A percentile compares a stretch with the other conserved stretches of the same genome.
phyloP scores from a whole-genome alignment of 2,888 invertebrate species.

The Caenorhabditis macrosperma region DNA sequence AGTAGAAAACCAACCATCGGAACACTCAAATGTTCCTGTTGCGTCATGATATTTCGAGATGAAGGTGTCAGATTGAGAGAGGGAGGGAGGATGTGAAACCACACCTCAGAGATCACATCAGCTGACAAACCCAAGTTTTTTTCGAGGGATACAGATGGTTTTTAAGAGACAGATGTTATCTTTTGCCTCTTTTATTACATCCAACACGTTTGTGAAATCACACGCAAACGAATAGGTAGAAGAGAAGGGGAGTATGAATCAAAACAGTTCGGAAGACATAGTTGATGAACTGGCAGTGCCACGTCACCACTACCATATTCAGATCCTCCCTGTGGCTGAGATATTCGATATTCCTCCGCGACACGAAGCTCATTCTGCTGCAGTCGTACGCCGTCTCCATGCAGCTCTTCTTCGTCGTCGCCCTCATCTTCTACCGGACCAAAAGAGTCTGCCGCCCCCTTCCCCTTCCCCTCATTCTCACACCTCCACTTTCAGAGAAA shows the following conservation, averaged over 20 bases:
- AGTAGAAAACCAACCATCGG: too few relatives aligned
- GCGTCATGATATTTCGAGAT: background rate
- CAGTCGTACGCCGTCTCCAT: constrained; percentile 75
- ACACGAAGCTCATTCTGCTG: constrained; percentile 75
- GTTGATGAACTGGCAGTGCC: background rate
- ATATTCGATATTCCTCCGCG: constrained; percentile 77
- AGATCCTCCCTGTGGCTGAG: constrained; percentile 77
- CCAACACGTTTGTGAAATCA: background rate
- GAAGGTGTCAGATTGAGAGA: background rate
- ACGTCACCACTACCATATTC: too few relatives aligned
- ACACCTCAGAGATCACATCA: background rate
- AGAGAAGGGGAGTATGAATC: too few relatives aligned
- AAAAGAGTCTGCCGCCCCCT: constrained; percentile 67
- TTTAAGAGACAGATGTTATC: background rate
- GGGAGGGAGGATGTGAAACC: background rate
- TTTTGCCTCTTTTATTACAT: background rate
- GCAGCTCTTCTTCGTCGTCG: constrained; percentile 75
- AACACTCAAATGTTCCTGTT: background rate
- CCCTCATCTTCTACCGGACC: constrained; percentile 74
- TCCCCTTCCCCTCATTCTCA: too few relatives aligned
- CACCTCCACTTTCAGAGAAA: constrained; percentile 68
- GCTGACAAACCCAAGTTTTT: background rate
- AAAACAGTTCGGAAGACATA: too few relatives aligned
- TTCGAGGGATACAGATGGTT: background rate
- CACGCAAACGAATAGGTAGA: background rate